Percentiles rank a stretch among this genome's conserved stretches.
Evolutionary conservation across 2,888 invertebrate genomes (phyloP).

Genomic region (Agonopterix heracliana): DNA sequence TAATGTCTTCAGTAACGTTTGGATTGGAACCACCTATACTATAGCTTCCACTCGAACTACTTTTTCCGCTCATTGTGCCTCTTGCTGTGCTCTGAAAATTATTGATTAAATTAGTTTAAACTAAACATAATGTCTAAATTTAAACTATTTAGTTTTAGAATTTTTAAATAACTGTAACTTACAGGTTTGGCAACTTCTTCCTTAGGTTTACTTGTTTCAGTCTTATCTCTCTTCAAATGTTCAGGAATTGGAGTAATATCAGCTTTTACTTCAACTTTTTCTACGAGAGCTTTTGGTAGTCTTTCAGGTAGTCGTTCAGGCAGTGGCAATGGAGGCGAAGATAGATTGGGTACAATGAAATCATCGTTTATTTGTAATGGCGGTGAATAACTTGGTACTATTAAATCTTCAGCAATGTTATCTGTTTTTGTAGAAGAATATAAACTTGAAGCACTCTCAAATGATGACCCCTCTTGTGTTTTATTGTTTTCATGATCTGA

Average conservation of each 20-base stretch:
- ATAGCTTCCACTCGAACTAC: constrained; percentile 72
- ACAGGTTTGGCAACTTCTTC: constrained; percentile 46
- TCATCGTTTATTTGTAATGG: constrained; percentile 72
- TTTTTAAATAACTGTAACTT: constrained; percentile 12
- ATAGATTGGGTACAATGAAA: constrained; percentile 62
- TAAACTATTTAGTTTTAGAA: too few relatives aligned
- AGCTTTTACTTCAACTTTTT: constrained; percentile 62
- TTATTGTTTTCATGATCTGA: constrained; percentile 77
- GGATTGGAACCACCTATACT: constrained; percentile 69
- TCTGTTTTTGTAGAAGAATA: constrained; percentile 86
- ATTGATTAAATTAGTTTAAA: constrained; percentile 1
- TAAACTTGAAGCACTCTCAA: constrained; percentile 89
- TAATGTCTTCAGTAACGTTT: constrained; percentile 51
- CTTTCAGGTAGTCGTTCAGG: constrained; percentile 43
- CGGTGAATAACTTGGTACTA: constrained; percentile 77
- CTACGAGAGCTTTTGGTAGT: constrained; percentile 36
- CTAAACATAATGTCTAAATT: background rate
- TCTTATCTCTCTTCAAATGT: constrained; percentile 65
- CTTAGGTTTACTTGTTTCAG: constrained; percentile 58
- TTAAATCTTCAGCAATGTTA: constrained; percentile 79
- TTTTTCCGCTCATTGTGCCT: constrained; percentile 63
- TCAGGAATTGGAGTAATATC: constrained; percentile 52
- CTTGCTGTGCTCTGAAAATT: constrained; percentile 36
- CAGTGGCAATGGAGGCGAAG: constrained; percentile 65
- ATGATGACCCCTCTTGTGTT: constrained; percentile 86